Conservation (phyloP, 2,113 vertebrate species). For the Syngnathus typhle region DNA sequence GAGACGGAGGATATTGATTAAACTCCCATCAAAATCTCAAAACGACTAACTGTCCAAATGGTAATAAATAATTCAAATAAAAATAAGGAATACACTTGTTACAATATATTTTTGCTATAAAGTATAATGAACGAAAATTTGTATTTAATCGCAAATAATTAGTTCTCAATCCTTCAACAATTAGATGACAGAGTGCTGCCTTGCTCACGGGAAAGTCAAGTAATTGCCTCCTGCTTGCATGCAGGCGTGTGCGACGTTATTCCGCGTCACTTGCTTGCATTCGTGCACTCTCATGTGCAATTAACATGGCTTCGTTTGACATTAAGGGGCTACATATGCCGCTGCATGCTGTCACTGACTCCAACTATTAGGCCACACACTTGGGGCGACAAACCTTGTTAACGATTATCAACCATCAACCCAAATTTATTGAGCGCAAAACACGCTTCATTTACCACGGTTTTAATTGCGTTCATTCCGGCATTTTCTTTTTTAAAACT, state of each 20-base stretch:
- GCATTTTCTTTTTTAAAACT: background rate
- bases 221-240: conserved; percentile 40
- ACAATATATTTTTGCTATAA: conserved; percentile 17
- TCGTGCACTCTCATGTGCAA: conserved; percentile 63
- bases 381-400: conserved; percentile 51
- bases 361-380: conserved; percentile 50
- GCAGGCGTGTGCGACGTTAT: conserved; percentile 33
- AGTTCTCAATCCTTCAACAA: conserved; percentile 43
- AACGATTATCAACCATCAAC: conserved; percentile 35
- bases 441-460: background rate
- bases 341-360: conserved; percentile 39
- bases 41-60: background rate
- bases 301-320: conserved; percentile 63
- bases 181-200: conserved; percentile 61
- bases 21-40: background rate
- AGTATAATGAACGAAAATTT: conserved; percentile 41
- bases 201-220: conserved; percentile 61
- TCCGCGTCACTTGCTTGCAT: conserved; percentile 69
- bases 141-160: too few species aligned
- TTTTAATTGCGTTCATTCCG: background rate
- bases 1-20: background rate
- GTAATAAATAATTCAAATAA: background rate
- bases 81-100: background rate
- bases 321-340: conserved; percentile 63
- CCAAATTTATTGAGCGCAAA: background rate